Conservation (phyloP, 2,888 invertebrate genomes). For the Labia minor region DNA sequence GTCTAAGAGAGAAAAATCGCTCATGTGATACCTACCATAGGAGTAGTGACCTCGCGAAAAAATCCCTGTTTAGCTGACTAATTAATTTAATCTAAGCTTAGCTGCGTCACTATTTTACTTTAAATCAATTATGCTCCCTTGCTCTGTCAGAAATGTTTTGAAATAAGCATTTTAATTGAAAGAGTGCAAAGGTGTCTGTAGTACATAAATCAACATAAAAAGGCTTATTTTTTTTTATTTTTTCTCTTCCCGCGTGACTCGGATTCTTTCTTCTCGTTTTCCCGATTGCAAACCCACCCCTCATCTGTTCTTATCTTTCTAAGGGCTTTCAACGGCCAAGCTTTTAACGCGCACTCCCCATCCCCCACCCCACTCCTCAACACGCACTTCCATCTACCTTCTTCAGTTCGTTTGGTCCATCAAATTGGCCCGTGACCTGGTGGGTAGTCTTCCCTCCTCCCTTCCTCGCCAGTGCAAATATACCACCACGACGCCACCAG, state of each 20-base stretch:
- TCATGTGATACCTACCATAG: neutral
- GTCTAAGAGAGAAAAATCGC: neutral
- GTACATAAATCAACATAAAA: neutral
- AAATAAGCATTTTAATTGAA: neutral
- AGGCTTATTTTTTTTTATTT: neutral
- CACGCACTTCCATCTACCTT: slow-evolving; percentile 7
- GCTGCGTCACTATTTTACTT: neutral
- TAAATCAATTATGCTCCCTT: neutral
- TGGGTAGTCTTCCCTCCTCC: neutral
- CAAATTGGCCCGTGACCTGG: slow-evolving; percentile 4
- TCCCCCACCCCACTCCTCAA: neutral
- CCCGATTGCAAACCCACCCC: neutral
- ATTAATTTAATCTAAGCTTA: too few relatives aligned
- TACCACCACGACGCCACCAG: neutral
- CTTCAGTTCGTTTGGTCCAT: neutral
- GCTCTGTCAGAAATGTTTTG: neutral
- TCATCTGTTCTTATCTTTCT: neutral
- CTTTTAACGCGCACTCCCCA: neutral
- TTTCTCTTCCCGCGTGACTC: neutral
- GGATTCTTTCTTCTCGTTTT: neutral
- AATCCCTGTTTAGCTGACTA: too few relatives aligned
- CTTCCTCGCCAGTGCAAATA: neutral
- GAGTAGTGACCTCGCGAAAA: too few relatives aligned
- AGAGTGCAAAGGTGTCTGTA: neutral
- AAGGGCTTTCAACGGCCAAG: neutral